Percentiles rank a stretch among this genome's conserved stretches.
Evolutionary conservation across 53 echinoderm and acorn worm genomes (phyloP).

Genomic region (Crossaster papposus): DNA sequence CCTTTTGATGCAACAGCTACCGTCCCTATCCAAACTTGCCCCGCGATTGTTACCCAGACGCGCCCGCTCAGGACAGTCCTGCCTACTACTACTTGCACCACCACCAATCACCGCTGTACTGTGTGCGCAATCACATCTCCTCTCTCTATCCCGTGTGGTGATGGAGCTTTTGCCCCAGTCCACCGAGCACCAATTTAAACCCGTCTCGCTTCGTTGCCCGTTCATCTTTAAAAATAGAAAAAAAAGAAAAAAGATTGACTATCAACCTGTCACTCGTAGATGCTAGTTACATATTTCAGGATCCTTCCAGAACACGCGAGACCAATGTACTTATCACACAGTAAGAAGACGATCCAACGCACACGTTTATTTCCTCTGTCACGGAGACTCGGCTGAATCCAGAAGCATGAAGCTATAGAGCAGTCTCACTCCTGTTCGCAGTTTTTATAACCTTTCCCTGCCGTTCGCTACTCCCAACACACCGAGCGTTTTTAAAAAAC

Average conservation of each 20-base stretch:
- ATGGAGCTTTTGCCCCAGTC: conserved; percentile 35
- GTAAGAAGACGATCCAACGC: not conserved
- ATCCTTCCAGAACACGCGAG: not conserved
- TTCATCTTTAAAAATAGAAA: conserved; percentile 50
- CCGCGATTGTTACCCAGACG: not conserved
- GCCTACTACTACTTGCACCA: not conserved
- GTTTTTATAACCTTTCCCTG: conserved; percentile 1
- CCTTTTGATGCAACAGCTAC: not conserved
- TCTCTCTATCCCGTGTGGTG: conserved; percentile 18
- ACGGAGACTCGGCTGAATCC: no score
- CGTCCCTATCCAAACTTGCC: not conserved
- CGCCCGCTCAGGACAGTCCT: not conserved
- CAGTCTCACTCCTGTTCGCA: not conserved
- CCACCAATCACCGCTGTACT: conserved; percentile 11
- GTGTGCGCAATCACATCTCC: conserved; percentile 24
- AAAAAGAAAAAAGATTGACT: conserved; percentile 18
- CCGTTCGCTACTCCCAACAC: not conserved
- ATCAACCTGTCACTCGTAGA: conserved; percentile 36
- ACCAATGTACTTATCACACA: not conserved
- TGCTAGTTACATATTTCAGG: conserved; percentile 7
- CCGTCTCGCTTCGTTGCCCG: conserved; percentile 57
- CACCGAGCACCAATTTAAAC: conserved; percentile 51
- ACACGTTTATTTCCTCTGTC: not conserved
- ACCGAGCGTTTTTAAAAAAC: not conserved
- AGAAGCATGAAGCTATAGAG: not conserved